Conservation (phyloP, 2,113 vertebrate species). For the Dissostichus mawsoni region DNA sequence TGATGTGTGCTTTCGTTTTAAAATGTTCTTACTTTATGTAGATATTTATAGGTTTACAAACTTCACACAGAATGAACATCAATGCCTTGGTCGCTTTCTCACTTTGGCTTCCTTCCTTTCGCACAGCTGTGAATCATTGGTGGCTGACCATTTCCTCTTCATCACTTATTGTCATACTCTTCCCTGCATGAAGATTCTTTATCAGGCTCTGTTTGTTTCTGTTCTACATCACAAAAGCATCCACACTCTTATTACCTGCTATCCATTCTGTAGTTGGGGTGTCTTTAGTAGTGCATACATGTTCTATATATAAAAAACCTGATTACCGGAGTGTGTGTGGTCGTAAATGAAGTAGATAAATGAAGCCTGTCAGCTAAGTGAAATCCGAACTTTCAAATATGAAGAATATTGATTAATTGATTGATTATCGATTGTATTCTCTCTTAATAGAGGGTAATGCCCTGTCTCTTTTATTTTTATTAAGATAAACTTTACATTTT, state of each 20-base stretch:
- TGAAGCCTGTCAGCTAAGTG: too few relatives aligned
- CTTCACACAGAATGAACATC: not conserved
- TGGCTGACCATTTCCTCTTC: constrained; percentile 46
- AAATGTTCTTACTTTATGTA: not conserved
- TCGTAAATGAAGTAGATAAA: too few relatives aligned
- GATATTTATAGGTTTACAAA: constrained; percentile 14
- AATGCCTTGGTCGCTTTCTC: constrained; percentile 10
- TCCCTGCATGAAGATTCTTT: not conserved
- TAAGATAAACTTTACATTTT: too few relatives aligned
- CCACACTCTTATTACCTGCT: not conserved
- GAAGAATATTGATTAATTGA: too few relatives aligned
- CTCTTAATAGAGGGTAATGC: too few relatives aligned
- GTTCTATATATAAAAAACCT: too few relatives aligned
- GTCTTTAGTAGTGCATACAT: too few relatives aligned
- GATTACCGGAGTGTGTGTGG: too few relatives aligned
- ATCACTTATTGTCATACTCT: not conserved
- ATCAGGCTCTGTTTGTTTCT: not conserved
- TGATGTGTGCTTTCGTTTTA: constrained; percentile 6
- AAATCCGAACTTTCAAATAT: too few relatives aligned
- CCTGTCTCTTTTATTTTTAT: too few relatives aligned
- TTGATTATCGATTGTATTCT: too few relatives aligned
- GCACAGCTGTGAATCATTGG: constrained; percentile 45
- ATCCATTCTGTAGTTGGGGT: too few relatives aligned
- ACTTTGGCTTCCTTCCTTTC: constrained; percentile 21
- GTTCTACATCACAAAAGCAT: not conserved